phyloP scores from a whole-genome alignment of 1,140 invertebrate species.

The Aphelinus atriplicis region DNA sequence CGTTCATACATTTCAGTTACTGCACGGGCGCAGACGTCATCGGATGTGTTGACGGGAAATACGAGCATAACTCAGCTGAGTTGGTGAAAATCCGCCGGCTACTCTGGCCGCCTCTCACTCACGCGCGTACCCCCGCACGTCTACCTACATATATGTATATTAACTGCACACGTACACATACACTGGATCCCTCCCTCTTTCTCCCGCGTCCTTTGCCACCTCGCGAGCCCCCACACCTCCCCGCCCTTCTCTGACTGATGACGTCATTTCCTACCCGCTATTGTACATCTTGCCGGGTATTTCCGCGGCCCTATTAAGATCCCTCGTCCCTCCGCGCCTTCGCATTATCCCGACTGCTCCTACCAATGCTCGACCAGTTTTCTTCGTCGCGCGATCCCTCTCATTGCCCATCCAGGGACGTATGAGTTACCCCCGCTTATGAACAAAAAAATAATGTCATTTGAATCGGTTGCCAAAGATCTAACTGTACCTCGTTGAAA shows the following conservation, averaged over 20 bases:
- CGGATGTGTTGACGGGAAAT: conserved; percentile 64
- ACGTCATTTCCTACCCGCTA: conserved; percentile 58
- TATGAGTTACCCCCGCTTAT: too few species aligned
- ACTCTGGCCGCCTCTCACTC: conserved; percentile 14
- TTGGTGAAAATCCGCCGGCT: conserved; percentile 47
- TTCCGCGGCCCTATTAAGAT: conserved; percentile 57
- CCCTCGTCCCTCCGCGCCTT: conserved; percentile 23
- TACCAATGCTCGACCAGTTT: too few species aligned
- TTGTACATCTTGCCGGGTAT: conserved; percentile 57
- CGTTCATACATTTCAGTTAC: conserved; percentile 63
- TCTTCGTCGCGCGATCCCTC: too few species aligned
- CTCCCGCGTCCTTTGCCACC: conserved; percentile 24
- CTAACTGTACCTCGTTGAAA: too few species aligned
- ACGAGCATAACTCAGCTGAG: conserved; percentile 62
- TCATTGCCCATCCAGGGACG: too few species aligned
- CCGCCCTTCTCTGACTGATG: conserved; percentile 54
- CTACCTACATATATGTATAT: background rate
- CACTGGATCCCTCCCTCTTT: conserved; percentile 31
- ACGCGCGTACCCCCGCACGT: background rate
- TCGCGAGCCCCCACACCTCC: conserved; percentile 41
- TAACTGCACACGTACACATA: conserved; percentile 12
- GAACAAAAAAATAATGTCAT: too few species aligned
- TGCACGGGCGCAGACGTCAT: conserved; percentile 61
- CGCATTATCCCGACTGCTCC: background rate
- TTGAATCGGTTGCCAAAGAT: too few species aligned